A percentile compares a stretch with the other conserved stretches of the same genome.
These are phyloP conservation scores for Cairina moschata DNA, from an alignment of 2,113 vertebrate genomes.

Conservation along the genomic window DNA sequence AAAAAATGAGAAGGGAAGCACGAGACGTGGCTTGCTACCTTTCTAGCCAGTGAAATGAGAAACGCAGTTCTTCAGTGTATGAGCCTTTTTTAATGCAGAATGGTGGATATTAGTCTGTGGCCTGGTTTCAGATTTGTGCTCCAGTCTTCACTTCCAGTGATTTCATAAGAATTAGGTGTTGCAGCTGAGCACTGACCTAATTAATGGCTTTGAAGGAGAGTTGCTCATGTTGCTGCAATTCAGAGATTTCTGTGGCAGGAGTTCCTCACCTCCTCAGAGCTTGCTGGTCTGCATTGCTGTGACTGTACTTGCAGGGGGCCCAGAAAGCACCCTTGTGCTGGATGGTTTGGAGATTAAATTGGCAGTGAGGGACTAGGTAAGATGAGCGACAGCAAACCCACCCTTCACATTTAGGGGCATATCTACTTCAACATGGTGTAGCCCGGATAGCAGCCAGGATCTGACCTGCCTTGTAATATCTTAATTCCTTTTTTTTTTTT, in stretches of 20 bases:
- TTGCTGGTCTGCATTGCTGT: background rate
- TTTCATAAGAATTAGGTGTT: constrained; percentile 31
- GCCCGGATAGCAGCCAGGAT: background rate
- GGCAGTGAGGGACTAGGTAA: background rate
- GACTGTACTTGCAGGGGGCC: rapidly evolving
- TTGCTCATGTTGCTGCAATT: background rate
- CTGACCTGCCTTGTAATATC: background rate
- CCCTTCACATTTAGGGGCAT: background rate
- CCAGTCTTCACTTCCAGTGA: background rate
- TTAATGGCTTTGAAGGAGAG: constrained; percentile 23
- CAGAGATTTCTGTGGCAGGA: background rate
- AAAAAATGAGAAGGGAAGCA: background rate
- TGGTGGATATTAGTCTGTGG: background rate
- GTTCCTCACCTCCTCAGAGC: background rate
- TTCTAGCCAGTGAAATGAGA: background rate
- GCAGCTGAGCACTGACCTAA: constrained; percentile 12
- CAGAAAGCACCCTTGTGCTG: background rate
- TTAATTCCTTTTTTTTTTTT: background rate
- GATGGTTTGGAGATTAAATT: background rate
- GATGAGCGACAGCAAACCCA: background rate
- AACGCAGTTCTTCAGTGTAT: background rate
- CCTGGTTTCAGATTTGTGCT: constrained; percentile 33
- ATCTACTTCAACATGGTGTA: background rate
- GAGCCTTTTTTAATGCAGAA: constrained; percentile 3
- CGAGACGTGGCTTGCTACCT: background rate